These are phyloP conservation scores for Lycodopsis pacificus DNA, from an alignment of 2,797 vertebrate species.

Conservation along the genomic window DNA sequence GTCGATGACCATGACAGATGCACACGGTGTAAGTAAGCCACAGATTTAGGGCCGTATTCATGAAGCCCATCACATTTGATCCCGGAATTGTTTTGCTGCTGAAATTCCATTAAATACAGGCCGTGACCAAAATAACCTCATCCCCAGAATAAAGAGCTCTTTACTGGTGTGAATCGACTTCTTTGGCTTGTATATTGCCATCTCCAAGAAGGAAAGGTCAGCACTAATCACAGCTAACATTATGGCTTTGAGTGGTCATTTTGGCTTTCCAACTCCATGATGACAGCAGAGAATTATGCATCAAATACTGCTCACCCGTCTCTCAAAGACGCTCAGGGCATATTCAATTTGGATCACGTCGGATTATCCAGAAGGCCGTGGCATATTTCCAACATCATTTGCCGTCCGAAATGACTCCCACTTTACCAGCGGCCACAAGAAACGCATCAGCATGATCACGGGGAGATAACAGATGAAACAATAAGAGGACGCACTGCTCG, in stretches of 20 bases:
- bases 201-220: conserved; percentile 60
- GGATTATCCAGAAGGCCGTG: conserved; percentile 53
- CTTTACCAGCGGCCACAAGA: conserved; percentile 17
- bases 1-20: conserved; percentile 16
- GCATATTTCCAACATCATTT: conserved; percentile 24
- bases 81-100: conserved; percentile 24
- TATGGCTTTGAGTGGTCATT: conserved; percentile 43
- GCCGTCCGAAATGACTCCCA: conserved; percentile 29
- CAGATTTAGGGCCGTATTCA: conserved; percentile 11
- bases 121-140: conserved; percentile 30
- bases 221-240: conserved; percentile 51
- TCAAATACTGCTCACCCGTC: conserved; percentile 36
- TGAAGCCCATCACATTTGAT: conserved; percentile 44
- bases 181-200: conserved; percentile 1
- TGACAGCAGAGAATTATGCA: conserved; percentile 46
- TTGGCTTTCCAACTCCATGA: conserved; percentile 29
- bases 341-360: conserved; percentile 59
- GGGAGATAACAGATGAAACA: background rate
- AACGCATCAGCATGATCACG: background rate
- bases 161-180: conserved; percentile 13
- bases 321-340: conserved; percentile 44
- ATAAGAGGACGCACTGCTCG: background rate
- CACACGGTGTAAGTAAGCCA: background rate
- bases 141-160: conserved; percentile 29
- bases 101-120: conserved; percentile 39